Percentiles rank a stretch among this genome's conserved stretches.
phyloP scores from a whole-genome alignment of 2,113 vertebrate species.

The Odontesthes bonariensis region DNA sequence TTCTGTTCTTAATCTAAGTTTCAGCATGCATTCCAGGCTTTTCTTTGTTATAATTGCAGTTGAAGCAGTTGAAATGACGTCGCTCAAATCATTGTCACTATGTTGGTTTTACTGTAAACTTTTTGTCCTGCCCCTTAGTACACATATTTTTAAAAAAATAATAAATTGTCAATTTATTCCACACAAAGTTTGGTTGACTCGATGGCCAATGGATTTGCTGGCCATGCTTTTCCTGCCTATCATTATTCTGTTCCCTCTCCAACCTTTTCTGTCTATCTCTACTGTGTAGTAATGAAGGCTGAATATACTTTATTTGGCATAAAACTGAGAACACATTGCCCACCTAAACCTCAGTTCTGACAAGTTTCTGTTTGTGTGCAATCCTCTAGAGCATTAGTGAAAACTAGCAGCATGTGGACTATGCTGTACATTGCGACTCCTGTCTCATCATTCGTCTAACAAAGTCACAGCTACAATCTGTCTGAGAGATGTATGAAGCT shows the following conservation, averaged over 20 bases:
- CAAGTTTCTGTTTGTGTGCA: neutral
- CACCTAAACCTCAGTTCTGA: neutral
- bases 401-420: neutral
- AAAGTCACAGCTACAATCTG: neutral
- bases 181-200: no score
- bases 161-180: no score
- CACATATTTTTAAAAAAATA: no score
- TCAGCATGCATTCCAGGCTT: neutral
- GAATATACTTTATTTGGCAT: neutral
- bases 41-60: no score
- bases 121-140: no score
- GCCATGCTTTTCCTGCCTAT: no score
- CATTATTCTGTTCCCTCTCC: neutral
- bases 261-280: neutral
- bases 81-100: no score
- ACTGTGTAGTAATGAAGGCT: neutral
- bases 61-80: no score
- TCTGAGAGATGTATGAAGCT: conserved; percentile 2
- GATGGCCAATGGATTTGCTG: no score
- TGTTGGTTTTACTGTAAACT: no score
- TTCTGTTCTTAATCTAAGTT: neutral
- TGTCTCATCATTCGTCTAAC: neutral
- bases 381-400: neutral
- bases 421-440: neutral
- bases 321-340: neutral